A percentile compares a stretch with the other conserved stretches of the same genome.
Evolutionary conservation across 1,140 invertebrate species (phyloP).

Genomic region (Zaprionus ghesquierei): DNA sequence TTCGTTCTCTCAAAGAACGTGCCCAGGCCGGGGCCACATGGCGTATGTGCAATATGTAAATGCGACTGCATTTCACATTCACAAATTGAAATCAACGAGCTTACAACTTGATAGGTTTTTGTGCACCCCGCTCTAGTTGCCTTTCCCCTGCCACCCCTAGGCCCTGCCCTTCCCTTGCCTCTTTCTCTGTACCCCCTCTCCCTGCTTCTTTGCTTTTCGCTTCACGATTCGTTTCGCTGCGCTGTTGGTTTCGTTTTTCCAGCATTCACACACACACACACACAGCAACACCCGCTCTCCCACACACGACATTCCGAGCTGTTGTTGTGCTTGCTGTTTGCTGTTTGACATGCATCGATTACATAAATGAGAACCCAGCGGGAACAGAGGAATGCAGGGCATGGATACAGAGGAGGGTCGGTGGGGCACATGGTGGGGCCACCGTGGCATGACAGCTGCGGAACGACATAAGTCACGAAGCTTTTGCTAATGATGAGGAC

Average conservation of each 20-base stretch:
- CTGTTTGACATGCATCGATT: conserved; percentile 80
- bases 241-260: conserved; percentile 59
- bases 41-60: conserved; percentile 75
- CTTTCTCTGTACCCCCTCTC: neutral
- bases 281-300: conserved; percentile 9
- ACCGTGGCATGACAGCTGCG: conserved; percentile 7
- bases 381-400: neutral
- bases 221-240: conserved; percentile 17
- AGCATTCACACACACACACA: conserved; percentile 15
- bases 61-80: conserved; percentile 67
- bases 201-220: conserved; percentile 10
- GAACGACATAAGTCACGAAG: conserved; percentile 71
- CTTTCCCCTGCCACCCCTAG: neutral
- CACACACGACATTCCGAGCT: conserved; percentile 29
- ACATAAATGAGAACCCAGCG: conserved; percentile 54
- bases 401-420: neutral
- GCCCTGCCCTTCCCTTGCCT: neutral
- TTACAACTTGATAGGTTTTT: conserved; percentile 76
- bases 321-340: conserved; percentile 69
- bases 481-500: conserved; percentile 76
- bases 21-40: conserved; percentile 30
- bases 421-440: neutral
- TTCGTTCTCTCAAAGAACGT: conserved; percentile 25
- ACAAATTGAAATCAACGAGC: conserved; percentile 80
- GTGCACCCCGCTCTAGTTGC: conserved; percentile 39